These are phyloP conservation scores for Baronia brevicornis DNA, from an alignment of 2,888 invertebrate genomes.

Conservation along the genomic window DNA sequence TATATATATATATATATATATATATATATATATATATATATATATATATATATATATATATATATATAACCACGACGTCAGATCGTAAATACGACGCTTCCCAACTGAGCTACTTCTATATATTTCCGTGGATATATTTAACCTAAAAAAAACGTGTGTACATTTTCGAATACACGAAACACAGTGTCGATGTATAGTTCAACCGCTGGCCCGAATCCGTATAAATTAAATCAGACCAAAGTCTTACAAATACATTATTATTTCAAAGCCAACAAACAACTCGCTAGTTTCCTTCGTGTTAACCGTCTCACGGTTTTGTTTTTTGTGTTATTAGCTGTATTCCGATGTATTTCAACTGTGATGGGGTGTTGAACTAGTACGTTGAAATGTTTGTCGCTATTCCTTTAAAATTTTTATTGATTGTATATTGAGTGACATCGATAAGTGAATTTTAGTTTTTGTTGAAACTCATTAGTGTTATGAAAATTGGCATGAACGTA, in stretches of 20 bases:
- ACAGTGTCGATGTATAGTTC: constrained; percentile 1
- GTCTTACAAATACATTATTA: constrained; percentile 13
- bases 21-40: too few relatives aligned
- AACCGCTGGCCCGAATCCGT: constrained; percentile 17
- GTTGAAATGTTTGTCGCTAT: too few relatives aligned
- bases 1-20: too few relatives aligned
- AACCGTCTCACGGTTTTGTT: background rate
- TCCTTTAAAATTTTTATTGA: too few relatives aligned
- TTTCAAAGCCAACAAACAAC: constrained; percentile 10
- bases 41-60: too few relatives aligned
- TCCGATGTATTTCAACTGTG: background rate
- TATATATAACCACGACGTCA: too few relatives aligned
- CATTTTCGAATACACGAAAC: too few relatives aligned
- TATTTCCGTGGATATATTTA: constrained; percentile 5
- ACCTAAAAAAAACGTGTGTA: constrained; percentile 7
- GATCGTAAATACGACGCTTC: too few relatives aligned
- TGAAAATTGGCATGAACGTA: too few relatives aligned
- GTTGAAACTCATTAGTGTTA: too few relatives aligned
- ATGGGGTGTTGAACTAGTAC: constrained; percentile 2
- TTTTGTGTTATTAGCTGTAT: background rate
- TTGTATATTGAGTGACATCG: too few relatives aligned
- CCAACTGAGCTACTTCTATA: background rate
- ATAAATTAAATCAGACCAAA: constrained; percentile 16
- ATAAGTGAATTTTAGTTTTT: too few relatives aligned
- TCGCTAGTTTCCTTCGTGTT: background rate